Conservation (phyloP, 2,888 invertebrate genomes). For the Buathra laborator region DNA sequence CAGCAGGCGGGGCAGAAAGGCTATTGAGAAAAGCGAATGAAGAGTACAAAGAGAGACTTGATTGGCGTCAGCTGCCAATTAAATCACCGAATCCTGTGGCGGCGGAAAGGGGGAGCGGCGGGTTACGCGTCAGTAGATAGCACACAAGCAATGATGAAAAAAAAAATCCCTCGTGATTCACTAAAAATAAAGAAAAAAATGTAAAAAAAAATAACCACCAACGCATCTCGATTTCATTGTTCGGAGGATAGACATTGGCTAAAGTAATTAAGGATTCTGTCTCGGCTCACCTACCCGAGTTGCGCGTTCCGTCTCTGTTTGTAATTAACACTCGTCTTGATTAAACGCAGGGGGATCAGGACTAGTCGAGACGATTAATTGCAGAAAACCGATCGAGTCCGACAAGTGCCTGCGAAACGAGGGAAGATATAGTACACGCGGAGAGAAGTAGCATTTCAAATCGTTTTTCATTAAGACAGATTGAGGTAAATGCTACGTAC, state of each 20-base stretch:
- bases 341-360: conserved; percentile 58
- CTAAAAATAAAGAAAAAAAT: neutral
- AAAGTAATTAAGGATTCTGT: conserved; percentile 61
- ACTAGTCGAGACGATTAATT: conserved; percentile 55
- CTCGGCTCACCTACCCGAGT: conserved; percentile 1
- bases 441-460: conserved; percentile 56
- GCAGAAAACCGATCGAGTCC: conserved; percentile 60
- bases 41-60: conserved; percentile 42
- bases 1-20: neutral
- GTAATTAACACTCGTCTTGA: conserved; percentile 66
- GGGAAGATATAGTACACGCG: neutral
- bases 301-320: conserved; percentile 14
- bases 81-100: conserved; percentile 50
- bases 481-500: conserved; percentile 62
- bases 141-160: neutral
- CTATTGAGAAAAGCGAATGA: conserved; percentile 53
- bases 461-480: conserved; percentile 67
- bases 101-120: neutral
- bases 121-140: conserved; percentile 26
- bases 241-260: conserved; percentile 33
- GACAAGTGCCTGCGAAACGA: conserved; percentile 52
- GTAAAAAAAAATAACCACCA: neutral
- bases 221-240: conserved; percentile 49
- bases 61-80: conserved; percentile 70
- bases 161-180: conserved; percentile 14